Evolutionary conservation across 2,888 invertebrate species (phyloP).

Genomic region (Torymus texanus): DNA sequence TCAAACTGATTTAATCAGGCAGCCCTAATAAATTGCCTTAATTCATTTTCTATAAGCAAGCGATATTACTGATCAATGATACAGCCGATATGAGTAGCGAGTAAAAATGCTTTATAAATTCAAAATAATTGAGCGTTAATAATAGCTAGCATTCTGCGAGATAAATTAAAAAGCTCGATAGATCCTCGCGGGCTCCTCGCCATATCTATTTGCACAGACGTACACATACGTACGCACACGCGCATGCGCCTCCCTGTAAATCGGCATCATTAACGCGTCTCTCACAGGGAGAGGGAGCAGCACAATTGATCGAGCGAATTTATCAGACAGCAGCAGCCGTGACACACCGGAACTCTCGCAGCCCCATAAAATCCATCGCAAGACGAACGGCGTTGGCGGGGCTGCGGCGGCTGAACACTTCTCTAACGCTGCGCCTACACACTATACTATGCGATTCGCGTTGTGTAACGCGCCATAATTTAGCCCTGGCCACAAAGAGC

Average conservation of each 20-base stretch:
- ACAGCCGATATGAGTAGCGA: background rate
- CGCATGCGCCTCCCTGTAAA: no score
- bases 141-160: background rate
- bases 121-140: constrained; percentile 3
- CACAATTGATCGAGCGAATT: constrained; percentile 33
- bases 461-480: background rate
- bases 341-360: background rate
- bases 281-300: background rate
- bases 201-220: no score
- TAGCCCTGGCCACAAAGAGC: constrained; percentile 6
- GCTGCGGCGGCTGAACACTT: no score
- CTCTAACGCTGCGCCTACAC: no score
- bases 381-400: no score
- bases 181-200: no score
- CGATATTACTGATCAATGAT: constrained; percentile 9
- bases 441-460: no score
- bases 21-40: background rate
- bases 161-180: background rate
- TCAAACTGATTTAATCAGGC: no score
- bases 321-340: background rate
- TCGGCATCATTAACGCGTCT: no score
- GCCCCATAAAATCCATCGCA: no score
- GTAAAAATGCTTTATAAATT: background rate
- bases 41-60: constrained; percentile 4
- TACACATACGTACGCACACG: no score